Evolutionary conservation across 2,113 vertebrate species (phyloP), one percentile per base, ranked within the genome.

Genomic region (Rhynchomys soricoides): DNA sequence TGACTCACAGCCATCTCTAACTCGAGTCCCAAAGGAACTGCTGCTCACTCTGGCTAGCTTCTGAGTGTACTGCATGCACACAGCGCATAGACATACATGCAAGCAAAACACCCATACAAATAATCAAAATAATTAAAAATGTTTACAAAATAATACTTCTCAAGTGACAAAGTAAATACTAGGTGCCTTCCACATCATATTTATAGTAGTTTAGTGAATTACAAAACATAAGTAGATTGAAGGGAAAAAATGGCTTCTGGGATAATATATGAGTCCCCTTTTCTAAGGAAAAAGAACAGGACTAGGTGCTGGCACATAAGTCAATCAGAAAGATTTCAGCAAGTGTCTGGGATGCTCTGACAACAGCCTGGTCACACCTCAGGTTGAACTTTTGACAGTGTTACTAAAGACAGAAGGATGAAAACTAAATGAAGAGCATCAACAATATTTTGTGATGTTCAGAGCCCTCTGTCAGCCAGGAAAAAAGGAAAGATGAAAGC

Each of bases 131-230:
- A 77, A 48, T 43, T 77, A 29, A 31, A 45, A 45, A 75, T 1
- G 24, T 74, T 48, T 75, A 75, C 70, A 74, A 75, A 75, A 48
- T 75, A 48, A 75, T 29, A 75, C 40, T 26, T 75, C 5, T 45
- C 26, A 94, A 93, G 37, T 75, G 88, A 91, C 55, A 93, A 96
- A 96, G 62, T 75, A 90, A 93, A 77, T 13, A 86, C 64, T 90
- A 95, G 6, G 89, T 19, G 3, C 1, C 31, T 85, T 93, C 59
- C 22, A 59, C 13, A 95, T 91, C 89, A 64, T 89, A 96, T 77
- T 64, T 94, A 70, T 7, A 92, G 45, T 92, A 82, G 29, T 83
- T 91, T 70, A 94, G 68, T 82, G 31, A 86, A 82, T 52, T 90
- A 82, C 1, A 95, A 90, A 94, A 59, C 37, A 29, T 57, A 45